Conservation (phyloP, 1,140 invertebrate genomes). For the Trachymyrmex septentrionalis region DNA sequence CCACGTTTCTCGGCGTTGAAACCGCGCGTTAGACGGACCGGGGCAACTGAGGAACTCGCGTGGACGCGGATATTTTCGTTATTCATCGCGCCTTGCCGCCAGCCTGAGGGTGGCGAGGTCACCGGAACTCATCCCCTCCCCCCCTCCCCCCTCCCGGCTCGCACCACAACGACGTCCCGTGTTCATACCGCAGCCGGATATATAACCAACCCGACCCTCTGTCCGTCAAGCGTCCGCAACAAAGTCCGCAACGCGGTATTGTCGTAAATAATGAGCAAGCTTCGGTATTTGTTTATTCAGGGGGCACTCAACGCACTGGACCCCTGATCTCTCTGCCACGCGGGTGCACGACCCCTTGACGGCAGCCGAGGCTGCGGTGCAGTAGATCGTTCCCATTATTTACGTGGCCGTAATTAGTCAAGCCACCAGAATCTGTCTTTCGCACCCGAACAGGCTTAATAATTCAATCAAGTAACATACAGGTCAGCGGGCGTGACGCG, state of each 20-base stretch:
- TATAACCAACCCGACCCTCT: conserved; percentile 65
- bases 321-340: background rate
- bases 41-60: conserved; percentile 22
- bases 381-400: conserved; percentile 82
- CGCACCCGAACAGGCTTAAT: conserved; percentile 84
- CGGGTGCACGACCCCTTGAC: conserved; percentile 13
- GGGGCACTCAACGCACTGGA: conserved; percentile 81
- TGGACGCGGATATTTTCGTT: conserved; percentile 68
- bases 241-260: conserved; percentile 69
- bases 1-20: conserved; percentile 56
- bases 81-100: conserved; percentile 69
- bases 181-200: conserved; percentile 73
- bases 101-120: conserved; percentile 40
- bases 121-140: conserved; percentile 68
- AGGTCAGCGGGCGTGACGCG: background rate
- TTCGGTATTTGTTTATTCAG: conserved; percentile 85
- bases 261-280: conserved; percentile 79
- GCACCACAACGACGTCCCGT: conserved; percentile 41
- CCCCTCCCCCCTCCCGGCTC: no score
- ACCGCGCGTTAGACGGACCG: conserved; percentile 45
- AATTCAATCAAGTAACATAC: conserved; percentile 82
- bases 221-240: conserved; percentile 75
- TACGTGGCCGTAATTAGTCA: conserved; percentile 83
- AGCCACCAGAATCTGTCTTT: conserved; percentile 82
- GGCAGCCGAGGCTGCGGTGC: conserved; percentile 51